Percentiles rank a stretch among this genome's conserved stretches.
These are phyloP conservation scores for Protodeltote pygarga DNA, from an alignment of 2,888 invertebrate genomes.

Conservation along the genomic window DNA sequence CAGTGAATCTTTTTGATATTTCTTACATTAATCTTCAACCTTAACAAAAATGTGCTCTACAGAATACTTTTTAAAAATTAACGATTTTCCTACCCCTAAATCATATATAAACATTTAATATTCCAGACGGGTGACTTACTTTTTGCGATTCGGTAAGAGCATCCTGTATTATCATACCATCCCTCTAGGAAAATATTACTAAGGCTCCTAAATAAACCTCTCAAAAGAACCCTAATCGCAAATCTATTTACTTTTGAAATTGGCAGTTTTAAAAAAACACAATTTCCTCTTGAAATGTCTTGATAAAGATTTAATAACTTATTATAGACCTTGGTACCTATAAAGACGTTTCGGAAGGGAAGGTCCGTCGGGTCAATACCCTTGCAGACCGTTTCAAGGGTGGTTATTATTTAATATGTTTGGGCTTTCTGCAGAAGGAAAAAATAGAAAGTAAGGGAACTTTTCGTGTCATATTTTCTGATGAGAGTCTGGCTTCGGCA, in stretches of 20 bases:
- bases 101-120: slow-evolving; percentile 11
- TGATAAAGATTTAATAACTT: background rate
- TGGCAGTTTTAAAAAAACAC: slow-evolving; percentile 1
- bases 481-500: too few relatives aligned
- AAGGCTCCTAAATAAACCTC: slow-evolving; percentile 16
- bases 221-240: slow-evolving; percentile 1
- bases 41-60: too few relatives aligned
- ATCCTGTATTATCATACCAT: background rate
- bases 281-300: background rate
- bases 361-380: slow-evolving; percentile 36
- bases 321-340: slow-evolving; percentile 6
- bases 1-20: background rate
- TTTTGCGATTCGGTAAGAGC: background rate
- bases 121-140: background rate
- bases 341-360: slow-evolving; percentile 21
- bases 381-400: slow-evolving; percentile 12
- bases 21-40: too few relatives aligned
- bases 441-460: background rate
- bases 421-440: slow-evolving; percentile 2
- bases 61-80: too few relatives aligned
- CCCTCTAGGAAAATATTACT: slow-evolving; percentile 22
- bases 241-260: slow-evolving; percentile 5
- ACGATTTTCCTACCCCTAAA: slow-evolving; percentile 1
- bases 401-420: slow-evolving; percentile 17
- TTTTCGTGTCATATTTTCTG: too few relatives aligned